Evolutionary conservation across 2,113 vertebrate species (phyloP).

Genomic region (Xenopus laevis): DNA sequence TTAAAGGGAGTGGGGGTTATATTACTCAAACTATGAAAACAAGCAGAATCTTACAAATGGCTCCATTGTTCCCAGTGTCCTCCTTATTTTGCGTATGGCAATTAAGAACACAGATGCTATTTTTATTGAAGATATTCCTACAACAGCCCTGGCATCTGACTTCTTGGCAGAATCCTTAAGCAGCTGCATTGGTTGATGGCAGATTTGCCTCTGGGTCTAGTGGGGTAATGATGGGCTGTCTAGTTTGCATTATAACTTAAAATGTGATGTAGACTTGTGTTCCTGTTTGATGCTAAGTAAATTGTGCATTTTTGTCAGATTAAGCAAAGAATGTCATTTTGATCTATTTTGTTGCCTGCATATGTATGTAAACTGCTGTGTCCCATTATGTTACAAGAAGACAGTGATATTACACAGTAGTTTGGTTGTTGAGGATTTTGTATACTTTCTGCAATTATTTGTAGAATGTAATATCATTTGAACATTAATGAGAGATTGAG

Average conservation of each 20-base stretch:
- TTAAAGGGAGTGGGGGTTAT: neutral
- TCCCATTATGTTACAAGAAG: no score
- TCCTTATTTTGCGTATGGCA: constrained; percentile 43
- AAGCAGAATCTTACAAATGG: no score
- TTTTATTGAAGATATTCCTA: constrained; percentile 43
- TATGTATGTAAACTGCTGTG: constrained; percentile 17
- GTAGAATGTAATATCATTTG: no score
- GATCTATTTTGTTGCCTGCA: constrained; percentile 40
- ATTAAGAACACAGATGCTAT: constrained; percentile 48
- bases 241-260: constrained; percentile 40
- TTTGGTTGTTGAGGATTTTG: no score
- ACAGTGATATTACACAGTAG: no score
- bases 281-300: constrained; percentile 50
- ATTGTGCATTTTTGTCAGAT: constrained; percentile 48
- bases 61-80: neutral
- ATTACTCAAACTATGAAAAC: no score
- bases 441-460: no score
- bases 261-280: constrained; percentile 48
- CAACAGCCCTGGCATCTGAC: constrained; percentile 39
- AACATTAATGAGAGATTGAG: no score
- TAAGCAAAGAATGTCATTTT: constrained; percentile 29
- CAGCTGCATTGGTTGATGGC: constrained; percentile 45
- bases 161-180: constrained; percentile 46
- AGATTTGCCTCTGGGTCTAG: constrained; percentile 45
- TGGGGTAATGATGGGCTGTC: constrained; percentile 43